A percentile compares a stretch with the other conserved stretches of the same genome.
Conservation (phyloP, 2,113 vertebrate genomes). For the Lepus europaeus region DNA sequence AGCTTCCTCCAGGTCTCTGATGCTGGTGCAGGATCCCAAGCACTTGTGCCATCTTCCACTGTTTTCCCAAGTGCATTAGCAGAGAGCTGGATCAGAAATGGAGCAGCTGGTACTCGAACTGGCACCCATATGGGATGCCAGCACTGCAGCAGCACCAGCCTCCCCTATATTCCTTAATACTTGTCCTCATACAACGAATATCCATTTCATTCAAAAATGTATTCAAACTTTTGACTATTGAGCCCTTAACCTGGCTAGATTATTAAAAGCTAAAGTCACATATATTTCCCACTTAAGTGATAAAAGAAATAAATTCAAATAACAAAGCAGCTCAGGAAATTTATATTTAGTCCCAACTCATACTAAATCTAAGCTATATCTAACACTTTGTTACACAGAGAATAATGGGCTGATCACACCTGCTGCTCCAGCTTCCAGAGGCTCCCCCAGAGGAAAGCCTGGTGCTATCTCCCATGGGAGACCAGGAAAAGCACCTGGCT, state of each 20-base stretch:
- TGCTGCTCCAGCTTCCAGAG: neutral
- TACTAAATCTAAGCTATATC: neutral
- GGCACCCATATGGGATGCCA: no score
- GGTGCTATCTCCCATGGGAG: no score
- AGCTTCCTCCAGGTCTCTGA: no score
- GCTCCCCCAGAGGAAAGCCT: neutral
- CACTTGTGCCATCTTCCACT: no score
- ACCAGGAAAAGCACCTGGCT: no score
- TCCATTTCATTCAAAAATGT: slow-evolving; percentile 31
- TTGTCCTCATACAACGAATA: neutral
- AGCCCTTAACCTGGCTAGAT: neutral
- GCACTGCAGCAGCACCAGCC: no score
- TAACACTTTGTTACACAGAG: neutral
- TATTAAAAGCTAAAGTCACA: slow-evolving; percentile 21
- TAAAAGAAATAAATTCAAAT: neutral
- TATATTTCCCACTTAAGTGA: neutral
- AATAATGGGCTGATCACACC: neutral
- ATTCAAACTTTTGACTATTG: neutral
- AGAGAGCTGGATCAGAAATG: no score
- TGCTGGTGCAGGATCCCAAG: no score
- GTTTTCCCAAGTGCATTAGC: no score
- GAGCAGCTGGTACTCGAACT: no score
- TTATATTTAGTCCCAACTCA: neutral
- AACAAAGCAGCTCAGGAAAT: neutral
- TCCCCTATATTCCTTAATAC: neutral